A percentile compares a stretch with the other conserved stretches of the same genome.
phyloP scores from a whole-genome alignment of 2,888 invertebrate genomes.

The Liodrosophila aerea region DNA sequence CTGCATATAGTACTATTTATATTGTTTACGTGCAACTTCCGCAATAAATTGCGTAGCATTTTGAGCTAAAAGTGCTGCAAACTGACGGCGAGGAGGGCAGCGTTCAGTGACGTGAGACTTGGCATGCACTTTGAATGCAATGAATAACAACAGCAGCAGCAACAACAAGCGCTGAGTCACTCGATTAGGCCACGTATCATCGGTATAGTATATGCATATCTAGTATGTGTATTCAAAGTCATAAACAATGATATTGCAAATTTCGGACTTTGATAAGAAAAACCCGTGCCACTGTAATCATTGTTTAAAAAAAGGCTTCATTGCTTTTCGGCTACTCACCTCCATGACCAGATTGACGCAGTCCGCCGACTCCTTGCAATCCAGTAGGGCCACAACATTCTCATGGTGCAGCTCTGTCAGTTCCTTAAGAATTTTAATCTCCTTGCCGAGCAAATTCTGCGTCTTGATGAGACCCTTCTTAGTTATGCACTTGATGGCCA shows the following conservation, averaged over 20 bases:
- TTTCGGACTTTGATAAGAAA: conserved; percentile 10
- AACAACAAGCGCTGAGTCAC: conserved; percentile 34
- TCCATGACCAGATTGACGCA: conserved; percentile 99
- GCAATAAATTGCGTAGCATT: conserved; percentile 71
- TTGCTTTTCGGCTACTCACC: conserved; percentile 86
- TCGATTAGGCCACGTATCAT: conserved; percentile 36
- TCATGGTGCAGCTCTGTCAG: conserved; percentile 98
- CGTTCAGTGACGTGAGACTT: conserved; percentile 44
- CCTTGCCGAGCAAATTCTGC: conserved; percentile 97
- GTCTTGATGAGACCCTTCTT: conserved; percentile 99
- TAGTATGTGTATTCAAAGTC: conserved; percentile 3
- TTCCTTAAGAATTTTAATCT: conserved; percentile 99
- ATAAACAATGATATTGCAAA: conserved; percentile 31
- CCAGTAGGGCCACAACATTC: conserved; percentile 98
- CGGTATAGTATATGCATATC: conserved; percentile 5
- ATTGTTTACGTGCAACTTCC: conserved; percentile 63
- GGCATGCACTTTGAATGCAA: conserved; percentile 54
- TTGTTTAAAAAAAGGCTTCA: too few species aligned
- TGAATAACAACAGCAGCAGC: conserved; percentile 7
- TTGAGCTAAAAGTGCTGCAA: conserved; percentile 29
- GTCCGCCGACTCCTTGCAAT: conserved; percentile 97
- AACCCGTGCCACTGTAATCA: too few species aligned
- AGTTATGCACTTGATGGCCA: conserved; percentile 98
- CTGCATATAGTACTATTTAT: conserved; percentile 20
- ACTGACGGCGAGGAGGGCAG: conserved; percentile 4